Evolutionary conservation across 2,888 invertebrate genomes (phyloP).

Genomic region (Sipha maydis): DNA sequence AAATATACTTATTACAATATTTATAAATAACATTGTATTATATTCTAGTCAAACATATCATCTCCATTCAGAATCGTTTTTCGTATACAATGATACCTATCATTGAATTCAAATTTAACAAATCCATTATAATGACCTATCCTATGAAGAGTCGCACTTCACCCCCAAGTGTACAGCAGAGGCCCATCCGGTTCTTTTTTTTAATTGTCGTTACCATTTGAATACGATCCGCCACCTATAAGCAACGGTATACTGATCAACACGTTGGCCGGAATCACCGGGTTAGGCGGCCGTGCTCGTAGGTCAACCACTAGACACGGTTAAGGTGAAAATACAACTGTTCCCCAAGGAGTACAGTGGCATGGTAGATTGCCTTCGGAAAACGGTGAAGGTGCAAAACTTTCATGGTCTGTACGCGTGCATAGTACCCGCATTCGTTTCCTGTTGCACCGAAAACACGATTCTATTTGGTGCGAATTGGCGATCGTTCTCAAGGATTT

Average conservation of each 20-base stretch:
- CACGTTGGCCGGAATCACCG: slow-evolving; percentile 86
- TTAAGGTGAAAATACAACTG: slow-evolving; percentile 99
- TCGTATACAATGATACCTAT: too few species aligned
- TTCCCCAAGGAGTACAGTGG: slow-evolving; percentile 89
- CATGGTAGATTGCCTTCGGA: slow-evolving; percentile 85
- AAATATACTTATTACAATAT: too few species aligned
- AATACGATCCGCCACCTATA: too few species aligned
- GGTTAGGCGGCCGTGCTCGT: slow-evolving; percentile 96
- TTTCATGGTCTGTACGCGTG: slow-evolving; percentile 90
- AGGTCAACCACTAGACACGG: slow-evolving; percentile 97
- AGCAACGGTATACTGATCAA: slow-evolving; percentile 68
- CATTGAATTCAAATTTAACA: too few species aligned
- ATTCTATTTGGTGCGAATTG: slow-evolving; percentile 90
- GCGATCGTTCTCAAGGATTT: slow-evolving; percentile 70
- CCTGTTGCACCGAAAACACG: slow-evolving; percentile 98
- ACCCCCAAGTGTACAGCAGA: too few species aligned
- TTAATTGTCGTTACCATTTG: too few species aligned
- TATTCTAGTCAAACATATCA: too few species aligned
- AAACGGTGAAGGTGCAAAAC: slow-evolving; percentile 88
- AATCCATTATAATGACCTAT: too few species aligned
- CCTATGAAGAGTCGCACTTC: too few species aligned
- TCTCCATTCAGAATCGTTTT: too few species aligned
- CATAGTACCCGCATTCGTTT: slow-evolving; percentile 91
- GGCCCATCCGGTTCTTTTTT: too few species aligned
- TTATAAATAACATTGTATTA: too few species aligned